Base-by-base conservation (phyloP, 2,888 invertebrate species). In the Lasioglossum oenotherae region DNA sequence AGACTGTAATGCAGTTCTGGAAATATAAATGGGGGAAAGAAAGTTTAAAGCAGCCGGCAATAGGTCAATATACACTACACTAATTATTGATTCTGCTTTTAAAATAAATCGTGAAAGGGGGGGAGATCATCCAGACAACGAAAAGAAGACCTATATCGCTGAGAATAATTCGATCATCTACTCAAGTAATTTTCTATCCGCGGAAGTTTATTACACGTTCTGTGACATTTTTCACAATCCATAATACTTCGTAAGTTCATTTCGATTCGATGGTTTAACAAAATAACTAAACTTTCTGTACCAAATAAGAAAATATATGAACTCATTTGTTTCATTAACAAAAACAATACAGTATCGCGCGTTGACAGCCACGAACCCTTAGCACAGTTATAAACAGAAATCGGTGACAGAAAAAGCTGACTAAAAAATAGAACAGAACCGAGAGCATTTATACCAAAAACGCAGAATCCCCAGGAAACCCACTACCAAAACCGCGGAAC, bases 141-240 rank as follows among this genome's bases (percentile, higher is more conserved):
- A 72, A 72, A 44, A 16, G 38, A 16, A 72, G 44, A 44, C 27
- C 8, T 46, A 23, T 41, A n/a, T 41, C 23, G 38, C 72, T 72
- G 41, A 27, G 44, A 72, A 72, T 72, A 72, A 72, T 72, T 72
- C 44, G 72, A 72, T 72, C 72, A 44, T 72, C 72, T 46, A 46
- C 72, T 44, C 38, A 46, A 31, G 10, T 44, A 72, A 41, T 72
- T 44, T 72, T 16, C 14, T 71, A 19, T 41, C 71, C 41, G 16
- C 23, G 6, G n/a, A 44, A 16, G 44, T 27, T 23, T 5, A 14
- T 38, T 23, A 23, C 4, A 12, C 1, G 12, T 35, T 23, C 19
- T 1, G 10, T 10, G 35, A 67, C 19, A 35, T 67, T 67, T 67
- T 19, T 35, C 57, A 57, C 57, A 57, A 57, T n/a, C n/a, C n/a